phyloP scores from a whole-genome alignment of 2,113 vertebrate genomes.

The Menura novaehollandiae region DNA sequence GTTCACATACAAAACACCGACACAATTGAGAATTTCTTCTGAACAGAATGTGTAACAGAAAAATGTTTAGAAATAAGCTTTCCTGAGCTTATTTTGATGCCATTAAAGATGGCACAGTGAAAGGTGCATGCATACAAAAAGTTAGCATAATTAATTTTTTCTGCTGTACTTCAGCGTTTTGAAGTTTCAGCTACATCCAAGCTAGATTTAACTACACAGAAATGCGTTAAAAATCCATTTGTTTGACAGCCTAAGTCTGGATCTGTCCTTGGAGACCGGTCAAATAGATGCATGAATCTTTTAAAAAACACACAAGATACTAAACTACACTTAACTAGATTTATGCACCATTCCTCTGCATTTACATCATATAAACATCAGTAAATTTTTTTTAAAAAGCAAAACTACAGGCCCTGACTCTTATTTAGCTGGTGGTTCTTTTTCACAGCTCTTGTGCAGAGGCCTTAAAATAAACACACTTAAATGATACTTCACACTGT shows the following conservation, averaged over 20 bases:
- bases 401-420: background rate
- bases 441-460: background rate
- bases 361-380: constrained; percentile 23
- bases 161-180: background rate
- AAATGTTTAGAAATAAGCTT: background rate
- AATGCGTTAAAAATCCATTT: background rate
- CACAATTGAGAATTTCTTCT: background rate
- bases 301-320: background rate
- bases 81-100: background rate
- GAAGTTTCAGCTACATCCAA: background rate
- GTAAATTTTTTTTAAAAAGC: background rate
- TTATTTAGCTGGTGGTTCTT: background rate
- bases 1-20: background rate
- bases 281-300: background rate
- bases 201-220: background rate
- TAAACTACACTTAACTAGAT: constrained; percentile 12
- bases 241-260: constrained; percentile 10
- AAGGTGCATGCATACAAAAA: background rate
- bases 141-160: background rate
- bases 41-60: background rate
- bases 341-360: background rate
- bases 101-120: background rate
- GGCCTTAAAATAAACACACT: constrained; percentile 42
- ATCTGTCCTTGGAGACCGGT: background rate
- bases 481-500: constrained; percentile 31